These are phyloP conservation scores for Actinemys pallida DNA, from an alignment of 2,113 vertebrate genomes.

Conservation along the genomic window DNA sequence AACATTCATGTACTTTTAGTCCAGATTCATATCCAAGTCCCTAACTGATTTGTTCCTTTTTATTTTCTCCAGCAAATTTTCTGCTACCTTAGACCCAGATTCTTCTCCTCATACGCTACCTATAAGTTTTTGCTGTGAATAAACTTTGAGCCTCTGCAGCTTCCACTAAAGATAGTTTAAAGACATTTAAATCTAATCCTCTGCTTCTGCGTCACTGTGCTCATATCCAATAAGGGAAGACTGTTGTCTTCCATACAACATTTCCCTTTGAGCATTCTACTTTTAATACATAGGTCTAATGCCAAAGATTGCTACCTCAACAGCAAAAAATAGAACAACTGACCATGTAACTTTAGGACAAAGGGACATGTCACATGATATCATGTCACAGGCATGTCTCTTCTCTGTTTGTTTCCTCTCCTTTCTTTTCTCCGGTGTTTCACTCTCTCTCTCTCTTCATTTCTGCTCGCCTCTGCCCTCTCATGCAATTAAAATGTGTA, in stretches of 20 bases:
- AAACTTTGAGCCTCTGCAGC: neutral
- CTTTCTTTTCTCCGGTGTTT: neutral
- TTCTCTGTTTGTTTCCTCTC: neutral
- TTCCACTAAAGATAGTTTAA: slow-evolving; percentile 46
- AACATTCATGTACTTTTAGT: neutral
- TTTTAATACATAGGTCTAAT: slow-evolving; percentile 19
- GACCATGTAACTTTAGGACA: neutral
- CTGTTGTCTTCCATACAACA: slow-evolving; percentile 17
- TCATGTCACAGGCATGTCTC: neutral
- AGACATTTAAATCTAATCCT: slow-evolving; percentile 37
- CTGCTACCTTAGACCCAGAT: neutral
- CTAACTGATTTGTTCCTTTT: neutral
- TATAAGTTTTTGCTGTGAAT: accelerated
- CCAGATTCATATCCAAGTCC: neutral
- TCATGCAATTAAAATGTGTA: neutral
- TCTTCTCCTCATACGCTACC: neutral
- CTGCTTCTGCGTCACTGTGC: slow-evolving; percentile 53
- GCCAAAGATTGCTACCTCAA: slow-evolving; percentile 34
- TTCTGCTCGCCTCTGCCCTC: neutral
- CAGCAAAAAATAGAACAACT: slow-evolving; percentile 28
- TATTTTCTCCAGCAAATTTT: neutral
- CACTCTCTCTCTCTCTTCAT: neutral
- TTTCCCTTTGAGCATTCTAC: slow-evolving; percentile 57
- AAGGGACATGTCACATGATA: neutral
- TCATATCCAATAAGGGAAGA: slow-evolving; percentile 29